Conservation (phyloP, 2,888 invertebrate species). For the Drosophila seclusa region DNA sequence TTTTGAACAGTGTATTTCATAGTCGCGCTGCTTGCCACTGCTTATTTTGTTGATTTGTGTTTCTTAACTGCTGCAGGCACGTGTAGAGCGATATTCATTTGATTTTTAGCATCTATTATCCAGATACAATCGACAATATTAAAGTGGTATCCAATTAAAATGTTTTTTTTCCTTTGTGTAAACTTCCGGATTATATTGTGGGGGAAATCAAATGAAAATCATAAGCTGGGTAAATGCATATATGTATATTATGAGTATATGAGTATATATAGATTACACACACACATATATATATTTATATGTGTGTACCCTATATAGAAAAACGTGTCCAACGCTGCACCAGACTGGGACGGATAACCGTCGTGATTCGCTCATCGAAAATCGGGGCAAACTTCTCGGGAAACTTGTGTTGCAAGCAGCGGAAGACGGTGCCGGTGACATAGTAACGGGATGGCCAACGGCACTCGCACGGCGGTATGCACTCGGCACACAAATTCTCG, state of each 20-base stretch:
- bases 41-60: background rate
- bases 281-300: background rate
- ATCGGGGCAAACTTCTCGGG: conserved; percentile 72
- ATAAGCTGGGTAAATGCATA: background rate
- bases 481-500: conserved; percentile 34
- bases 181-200: conserved; percentile 9
- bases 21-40: background rate
- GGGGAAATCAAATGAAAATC: background rate
- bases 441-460: conserved; percentile 67
- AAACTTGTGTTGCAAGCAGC: conserved; percentile 57
- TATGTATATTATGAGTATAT: background rate
- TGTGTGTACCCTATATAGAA: conserved; percentile 36
- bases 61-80: background rate
- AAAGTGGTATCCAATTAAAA: conserved; percentile 18
- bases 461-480: conserved; percentile 73
- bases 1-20: conserved; percentile 6
- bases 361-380: conserved; percentile 60
- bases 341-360: conserved; percentile 52
- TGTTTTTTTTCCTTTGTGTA: background rate
- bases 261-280: background rate
- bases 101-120: conserved; percentile 49
- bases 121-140: conserved; percentile 43
- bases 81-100: conserved; percentile 10
- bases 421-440: conserved; percentile 66
- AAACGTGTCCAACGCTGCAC: conserved; percentile 72